Evolutionary conservation across 2,797 vertebrate species (phyloP).

Genomic region (Scolopax bukidnonensis): DNA sequence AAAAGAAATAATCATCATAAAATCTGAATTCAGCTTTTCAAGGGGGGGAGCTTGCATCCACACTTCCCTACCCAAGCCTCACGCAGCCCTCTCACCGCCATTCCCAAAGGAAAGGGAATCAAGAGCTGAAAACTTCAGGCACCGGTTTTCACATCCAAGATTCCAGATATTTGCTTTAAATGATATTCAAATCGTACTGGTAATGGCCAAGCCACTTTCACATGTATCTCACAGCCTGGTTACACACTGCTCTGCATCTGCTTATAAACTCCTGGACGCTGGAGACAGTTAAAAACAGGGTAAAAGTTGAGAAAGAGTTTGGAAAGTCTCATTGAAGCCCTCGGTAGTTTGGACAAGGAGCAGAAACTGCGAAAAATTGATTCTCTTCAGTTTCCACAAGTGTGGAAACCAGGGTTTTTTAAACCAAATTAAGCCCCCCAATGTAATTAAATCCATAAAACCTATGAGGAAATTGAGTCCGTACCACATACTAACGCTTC

Average conservation of each 20-base stretch:
- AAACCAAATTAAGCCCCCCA: constrained; percentile 42
- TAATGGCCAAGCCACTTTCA: background rate
- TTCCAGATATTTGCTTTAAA: background rate
- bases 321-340: background rate
- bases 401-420: constrained; percentile 12
- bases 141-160: background rate
- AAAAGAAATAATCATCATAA: background rate
- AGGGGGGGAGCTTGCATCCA: background rate
- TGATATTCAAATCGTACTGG: fast-evolving
- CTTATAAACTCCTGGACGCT: fast-evolving
- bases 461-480: constrained; percentile 11
- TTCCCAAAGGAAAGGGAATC: background rate
- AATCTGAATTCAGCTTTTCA: background rate
- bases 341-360: background rate
- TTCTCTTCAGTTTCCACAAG: constrained; percentile 7
- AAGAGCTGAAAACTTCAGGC: background rate
- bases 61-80: background rate
- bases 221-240: fast-evolving
- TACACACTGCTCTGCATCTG: fast-evolving
- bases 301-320: background rate
- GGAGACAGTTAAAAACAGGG: background rate
- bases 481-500: background rate
- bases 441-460: constrained; percentile 57
- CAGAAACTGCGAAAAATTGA: constrained; percentile 20
- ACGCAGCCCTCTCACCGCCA: background rate